A percentile compares a stretch with the other conserved stretches of the same genome.
phyloP scores from a whole-genome alignment of 2,888 invertebrate genomes.

The Teinopalpus imperialis region DNA sequence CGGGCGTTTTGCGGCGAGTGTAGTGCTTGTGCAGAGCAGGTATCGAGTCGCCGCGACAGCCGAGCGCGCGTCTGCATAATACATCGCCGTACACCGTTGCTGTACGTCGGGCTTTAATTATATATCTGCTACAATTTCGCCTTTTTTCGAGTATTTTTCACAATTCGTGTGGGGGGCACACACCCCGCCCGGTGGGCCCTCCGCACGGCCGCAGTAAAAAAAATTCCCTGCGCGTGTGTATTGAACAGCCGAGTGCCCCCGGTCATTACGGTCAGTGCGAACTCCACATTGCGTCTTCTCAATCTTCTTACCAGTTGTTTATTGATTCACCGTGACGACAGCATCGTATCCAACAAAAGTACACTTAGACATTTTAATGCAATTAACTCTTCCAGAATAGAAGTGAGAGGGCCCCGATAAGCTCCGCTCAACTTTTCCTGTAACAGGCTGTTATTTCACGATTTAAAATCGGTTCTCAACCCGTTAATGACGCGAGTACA shows the following conservation, averaged over 20 bases:
- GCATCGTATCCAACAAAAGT: slow-evolving; percentile 34
- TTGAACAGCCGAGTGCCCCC: slow-evolving; percentile 36
- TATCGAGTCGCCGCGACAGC: slow-evolving; percentile 58
- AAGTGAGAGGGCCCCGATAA: slow-evolving; percentile 66
- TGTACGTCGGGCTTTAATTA: slow-evolving; percentile 80
- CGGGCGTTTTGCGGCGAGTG: slow-evolving; percentile 39
- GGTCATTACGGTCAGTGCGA: slow-evolving; percentile 36
- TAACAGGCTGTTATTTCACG: slow-evolving; percentile 81
- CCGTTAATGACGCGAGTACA: slow-evolving; percentile 82
- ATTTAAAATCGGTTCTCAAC: slow-evolving; percentile 81
- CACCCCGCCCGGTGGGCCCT: slow-evolving; percentile 46
- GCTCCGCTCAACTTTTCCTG: slow-evolving; percentile 79
- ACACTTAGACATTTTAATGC: slow-evolving; percentile 60
- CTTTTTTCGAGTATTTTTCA: slow-evolving; percentile 83
- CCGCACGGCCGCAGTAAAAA: slow-evolving; percentile 71
- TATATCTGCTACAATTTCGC: slow-evolving; percentile 82
- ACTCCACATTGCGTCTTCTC: slow-evolving; percentile 28
- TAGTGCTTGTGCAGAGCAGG: slow-evolving; percentile 37
- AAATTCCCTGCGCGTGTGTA: slow-evolving; percentile 61
- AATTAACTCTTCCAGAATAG: slow-evolving; percentile 72
- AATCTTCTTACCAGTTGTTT: slow-evolving; percentile 30
- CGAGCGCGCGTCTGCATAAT: slow-evolving; percentile 73
- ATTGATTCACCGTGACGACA: slow-evolving; percentile 31
- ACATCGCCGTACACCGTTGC: slow-evolving; percentile 72
- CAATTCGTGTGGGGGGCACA: slow-evolving; percentile 71